Conservation (phyloP, 2,888 invertebrate species). For the Coelogynopora nodosa region DNA sequence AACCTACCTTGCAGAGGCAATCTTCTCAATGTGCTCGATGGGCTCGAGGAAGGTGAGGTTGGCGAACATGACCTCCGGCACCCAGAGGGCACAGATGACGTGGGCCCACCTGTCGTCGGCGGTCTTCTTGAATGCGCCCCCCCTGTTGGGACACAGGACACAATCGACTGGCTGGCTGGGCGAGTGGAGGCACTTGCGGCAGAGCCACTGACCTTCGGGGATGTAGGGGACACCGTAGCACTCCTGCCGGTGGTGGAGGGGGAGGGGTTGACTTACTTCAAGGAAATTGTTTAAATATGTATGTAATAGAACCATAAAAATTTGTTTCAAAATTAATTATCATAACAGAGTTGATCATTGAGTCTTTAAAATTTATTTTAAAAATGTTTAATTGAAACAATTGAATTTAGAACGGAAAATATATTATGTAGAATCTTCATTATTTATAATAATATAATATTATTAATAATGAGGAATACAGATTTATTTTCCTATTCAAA, state of each 20-base stretch:
- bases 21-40: slow-evolving; percentile 90
- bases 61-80: slow-evolving; percentile 77
- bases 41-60: slow-evolving; percentile 80
- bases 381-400: too few relatives aligned
- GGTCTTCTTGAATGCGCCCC: slow-evolving; percentile 97
- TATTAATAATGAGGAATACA: too few relatives aligned
- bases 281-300: too few relatives aligned
- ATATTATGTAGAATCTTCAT: too few relatives aligned
- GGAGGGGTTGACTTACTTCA: background rate
- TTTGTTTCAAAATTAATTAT: too few relatives aligned
- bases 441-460: too few relatives aligned
- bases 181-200: slow-evolving; percentile 87
- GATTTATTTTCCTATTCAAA: too few relatives aligned
- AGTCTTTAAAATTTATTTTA: too few relatives aligned
- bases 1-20: slow-evolving; percentile 75
- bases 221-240: slow-evolving; percentile 97
- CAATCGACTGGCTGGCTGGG: slow-evolving; percentile 93
- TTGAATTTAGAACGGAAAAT: too few relatives aligned
- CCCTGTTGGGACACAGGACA: slow-evolving; percentile 93
- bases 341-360: too few relatives aligned
- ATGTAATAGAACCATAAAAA: too few relatives aligned
- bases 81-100: slow-evolving; percentile 96
- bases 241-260: slow-evolving; percentile 64
- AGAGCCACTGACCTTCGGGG: slow-evolving; percentile 95
- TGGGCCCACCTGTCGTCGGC: slow-evolving; percentile 94